These are phyloP conservation scores for Ridgeia piscesae DNA, from an alignment of 1,140 invertebrate species.

Conservation along the genomic window DNA sequence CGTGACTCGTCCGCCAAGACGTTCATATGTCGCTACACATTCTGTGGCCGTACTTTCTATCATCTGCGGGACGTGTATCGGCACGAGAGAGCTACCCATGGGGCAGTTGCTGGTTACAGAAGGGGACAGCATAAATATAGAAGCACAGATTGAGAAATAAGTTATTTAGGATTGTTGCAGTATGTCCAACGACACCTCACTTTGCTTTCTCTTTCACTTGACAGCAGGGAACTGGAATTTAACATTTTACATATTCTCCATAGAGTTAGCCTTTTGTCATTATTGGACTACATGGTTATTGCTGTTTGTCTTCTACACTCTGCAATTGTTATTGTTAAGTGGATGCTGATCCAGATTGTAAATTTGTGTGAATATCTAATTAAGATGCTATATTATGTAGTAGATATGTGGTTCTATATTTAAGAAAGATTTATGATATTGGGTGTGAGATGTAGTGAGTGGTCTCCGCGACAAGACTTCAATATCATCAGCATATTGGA, in stretches of 20 bases:
- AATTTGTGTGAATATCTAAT: background rate
- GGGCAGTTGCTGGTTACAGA: background rate
- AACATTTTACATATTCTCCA: background rate
- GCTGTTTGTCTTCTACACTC: background rate
- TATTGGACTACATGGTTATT: slow-evolving; percentile 1
- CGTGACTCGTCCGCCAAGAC: background rate
- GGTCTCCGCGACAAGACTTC: no score
- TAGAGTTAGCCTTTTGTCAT: background rate
- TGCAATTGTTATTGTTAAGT: background rate
- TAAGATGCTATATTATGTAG: background rate
- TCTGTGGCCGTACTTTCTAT: background rate
- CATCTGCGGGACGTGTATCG: background rate
- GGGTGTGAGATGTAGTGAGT: background rate
- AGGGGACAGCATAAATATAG: background rate
- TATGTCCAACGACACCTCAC: no score
- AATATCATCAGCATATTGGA: background rate
- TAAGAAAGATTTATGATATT: background rate
- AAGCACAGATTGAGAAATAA: background rate
- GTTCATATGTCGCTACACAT: background rate
- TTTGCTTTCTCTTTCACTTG: no score
- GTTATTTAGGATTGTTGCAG: no score
- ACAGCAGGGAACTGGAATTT: background rate
- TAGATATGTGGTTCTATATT: background rate
- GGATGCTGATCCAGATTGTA: background rate
- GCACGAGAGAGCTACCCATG: background rate